Percentiles rank a stretch among this genome's conserved stretches.
These are phyloP conservation scores for Bagarius yarrelli DNA, from an alignment of 2,113 vertebrate species.

Conservation along the genomic window DNA sequence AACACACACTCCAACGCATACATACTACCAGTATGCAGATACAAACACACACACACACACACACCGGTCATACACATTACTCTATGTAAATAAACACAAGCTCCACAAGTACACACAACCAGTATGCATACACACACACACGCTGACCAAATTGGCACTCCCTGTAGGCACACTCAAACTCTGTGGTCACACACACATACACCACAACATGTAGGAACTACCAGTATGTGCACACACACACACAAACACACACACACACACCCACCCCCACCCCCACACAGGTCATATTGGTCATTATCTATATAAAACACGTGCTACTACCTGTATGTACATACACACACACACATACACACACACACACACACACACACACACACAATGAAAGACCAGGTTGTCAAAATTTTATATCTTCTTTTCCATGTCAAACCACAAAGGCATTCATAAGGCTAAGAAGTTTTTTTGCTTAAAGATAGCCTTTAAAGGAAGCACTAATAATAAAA, in stretches of 20 bases:
- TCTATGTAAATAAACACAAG: background rate
- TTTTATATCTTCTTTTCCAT: too few species aligned
- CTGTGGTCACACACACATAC: too few species aligned
- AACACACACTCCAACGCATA: too few species aligned
- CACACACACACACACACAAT: slow-evolving; percentile 6
- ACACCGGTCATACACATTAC: background rate
- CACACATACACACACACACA: background rate
- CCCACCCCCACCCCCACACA: background rate
- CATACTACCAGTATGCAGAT: background rate
- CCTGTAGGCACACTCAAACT: too few species aligned
- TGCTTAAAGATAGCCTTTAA: slow-evolving; percentile 1
- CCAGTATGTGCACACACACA: slow-evolving; percentile 1
- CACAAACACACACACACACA: background rate
- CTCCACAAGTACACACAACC: background rate
- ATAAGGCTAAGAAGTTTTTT: background rate
- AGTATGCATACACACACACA: too few species aligned
- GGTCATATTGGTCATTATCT: background rate
- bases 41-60: background rate
- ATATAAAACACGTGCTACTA: background rate
- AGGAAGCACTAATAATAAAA: slow-evolving; percentile 1
- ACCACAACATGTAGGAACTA: too few species aligned
- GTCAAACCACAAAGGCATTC: background rate
- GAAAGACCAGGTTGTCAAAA: slow-evolving; percentile 13
- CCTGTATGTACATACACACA: slow-evolving; percentile 27
- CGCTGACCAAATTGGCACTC: too few species aligned